Evolutionary conservation across 2,797 vertebrate species (phyloP), one percentile per base, ranked within the genome.

Genomic region (Bryconaethiops microstoma): DNA sequence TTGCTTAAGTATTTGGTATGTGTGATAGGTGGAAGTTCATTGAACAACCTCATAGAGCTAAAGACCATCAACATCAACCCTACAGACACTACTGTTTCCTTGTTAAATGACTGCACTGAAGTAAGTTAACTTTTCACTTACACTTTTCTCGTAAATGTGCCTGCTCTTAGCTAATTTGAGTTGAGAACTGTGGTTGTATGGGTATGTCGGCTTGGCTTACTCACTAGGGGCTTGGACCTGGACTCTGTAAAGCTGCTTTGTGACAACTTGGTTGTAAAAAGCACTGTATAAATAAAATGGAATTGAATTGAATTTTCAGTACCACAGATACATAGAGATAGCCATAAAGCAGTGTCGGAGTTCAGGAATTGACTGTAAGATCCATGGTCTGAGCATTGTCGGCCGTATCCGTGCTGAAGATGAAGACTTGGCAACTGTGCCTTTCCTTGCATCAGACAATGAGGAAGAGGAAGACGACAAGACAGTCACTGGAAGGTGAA

Each of bases 381-480:
- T 99, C 86, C 98, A 99, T 0, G 96, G 96, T 3, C 95, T 99
- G 60, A 94, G 94, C 78, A 94, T 98, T 7, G 92, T 97, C 72
- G 98, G 98, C 0, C 96, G 97, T 3, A 95, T 99, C 82, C 93
- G 97, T 39, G 96, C 97, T 0, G 98, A 99, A 84, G 97, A 99
- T 62, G 98, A 99, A 87, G 97, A 99, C 86, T 82, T 98, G 88
- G 97, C 97, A n/a, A 95, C 97, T 0, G 97, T 99, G 14, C 97
- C 98, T 82, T 99, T 99, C 88, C 90, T 99, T 77, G 98, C 98
- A 0, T 99, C 98, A 0, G 98, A 99, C 90, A 98, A 99, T 2
- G 98, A 99, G 84, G 98, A 99, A 81, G 98, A 99, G 21, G 97
- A 99, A 0, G 98, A 99, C 0, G 98, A 99, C 71, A 99, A 97